A percentile compares a stretch with the other conserved stretches of the same genome.
Conservation (phyloP, 2,113 vertebrate species). For the Prunella himalayana region DNA sequence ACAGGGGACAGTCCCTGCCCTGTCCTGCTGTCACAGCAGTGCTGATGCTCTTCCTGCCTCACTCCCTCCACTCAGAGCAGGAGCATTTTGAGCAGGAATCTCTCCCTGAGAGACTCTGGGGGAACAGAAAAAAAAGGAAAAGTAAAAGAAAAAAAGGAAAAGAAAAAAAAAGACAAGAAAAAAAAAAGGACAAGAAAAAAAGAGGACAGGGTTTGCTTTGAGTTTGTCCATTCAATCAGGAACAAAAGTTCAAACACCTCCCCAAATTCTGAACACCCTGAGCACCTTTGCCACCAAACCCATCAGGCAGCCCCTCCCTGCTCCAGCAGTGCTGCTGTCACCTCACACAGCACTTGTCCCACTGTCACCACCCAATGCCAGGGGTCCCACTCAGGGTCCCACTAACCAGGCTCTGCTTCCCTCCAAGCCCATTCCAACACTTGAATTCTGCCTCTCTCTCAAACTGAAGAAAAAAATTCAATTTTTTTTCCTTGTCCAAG, state of each 20-base stretch:
- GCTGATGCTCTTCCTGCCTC: neutral
- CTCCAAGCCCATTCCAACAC: neutral
- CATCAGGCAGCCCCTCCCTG: neutral
- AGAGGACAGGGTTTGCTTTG: neutral
- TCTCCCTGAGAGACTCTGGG: neutral
- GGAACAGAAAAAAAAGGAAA: fast-evolving
- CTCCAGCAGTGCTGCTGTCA: neutral
- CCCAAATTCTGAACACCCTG: neutral
- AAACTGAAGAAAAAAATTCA: too few relatives aligned
- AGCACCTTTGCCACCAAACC: neutral
- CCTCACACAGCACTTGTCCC: neutral
- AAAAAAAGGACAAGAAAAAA: fast-evolving
- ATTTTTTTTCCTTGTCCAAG: neutral
- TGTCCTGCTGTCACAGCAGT: neutral
- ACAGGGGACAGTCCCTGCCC: neutral
- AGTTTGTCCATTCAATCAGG: neutral
- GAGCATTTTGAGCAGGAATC: neutral
- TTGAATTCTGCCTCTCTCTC: neutral
- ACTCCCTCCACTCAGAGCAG: neutral
- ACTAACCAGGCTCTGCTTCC: neutral
- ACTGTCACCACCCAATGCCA: neutral
- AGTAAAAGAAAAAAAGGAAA: too few relatives aligned
- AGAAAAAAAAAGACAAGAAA: fast-evolving
- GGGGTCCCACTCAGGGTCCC: neutral
- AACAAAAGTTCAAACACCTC: neutral